Evolutionary conservation across 64 coral and sea anemone genomes (phyloP), one percentile per base, ranked within the genome.

Genomic region (Stichodactyla helianthus): DNA sequence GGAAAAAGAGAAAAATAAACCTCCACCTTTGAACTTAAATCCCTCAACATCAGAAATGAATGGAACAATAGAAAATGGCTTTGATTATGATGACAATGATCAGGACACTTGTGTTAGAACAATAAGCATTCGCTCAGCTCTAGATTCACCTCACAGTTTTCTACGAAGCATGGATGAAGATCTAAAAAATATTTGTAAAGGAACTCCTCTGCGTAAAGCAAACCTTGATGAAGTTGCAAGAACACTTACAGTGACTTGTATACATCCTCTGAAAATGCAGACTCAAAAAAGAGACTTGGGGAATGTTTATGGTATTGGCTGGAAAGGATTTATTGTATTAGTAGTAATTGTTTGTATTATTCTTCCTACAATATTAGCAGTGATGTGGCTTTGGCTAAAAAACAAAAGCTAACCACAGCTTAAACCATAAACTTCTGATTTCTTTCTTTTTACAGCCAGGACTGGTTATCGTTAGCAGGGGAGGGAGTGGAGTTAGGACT

Each of bases 61-160:
- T 51, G 93, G 62, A 83, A 87, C 53, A 86, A 74, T 50, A 54
- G 13, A 83, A 55, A 23, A 64, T 78, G 81, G 74, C 15, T 51
- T 44, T 44, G 35, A 44, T 44, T 65, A 92, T 78, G 54, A 68
- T 61, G 26, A 77, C 0, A 19, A 31, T 59, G 85, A 89, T 17
- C 82, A 86, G 10, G 94, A 77, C 71, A 84, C 87, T 70, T 88
- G 84, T 78, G 84, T 97, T 11, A 97, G 94, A 87, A 97, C 91
- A 55, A 85, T 97, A 25, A 97, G 94, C 68, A 97, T 97, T 51
- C 91, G 94, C 16, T 93, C 94, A 12, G 94, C 91, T 31, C 52
- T 97, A 31, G 91, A 97, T 84, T 97, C 94, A 14, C 94, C 94
- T 70, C 86, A 97, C 77, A 97, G 94, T 51, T 97, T 97, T 85